Conservation (phyloP, 2,113 vertebrate species). For the Barbus barbus region DNA sequence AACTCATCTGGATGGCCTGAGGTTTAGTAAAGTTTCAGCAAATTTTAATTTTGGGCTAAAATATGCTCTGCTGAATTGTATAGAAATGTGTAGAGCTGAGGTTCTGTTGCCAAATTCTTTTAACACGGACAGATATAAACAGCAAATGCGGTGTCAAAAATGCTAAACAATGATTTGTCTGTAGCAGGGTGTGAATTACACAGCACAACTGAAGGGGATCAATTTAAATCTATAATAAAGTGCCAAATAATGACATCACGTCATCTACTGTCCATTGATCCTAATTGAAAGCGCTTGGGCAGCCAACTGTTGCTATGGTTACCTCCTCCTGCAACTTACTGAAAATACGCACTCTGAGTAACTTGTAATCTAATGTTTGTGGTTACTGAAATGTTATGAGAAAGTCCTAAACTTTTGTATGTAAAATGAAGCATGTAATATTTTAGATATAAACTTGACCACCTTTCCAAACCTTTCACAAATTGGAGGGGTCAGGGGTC, state of each 20-base stretch:
- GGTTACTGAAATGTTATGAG: not conserved
- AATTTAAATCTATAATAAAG: not conserved
- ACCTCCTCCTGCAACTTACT: not conserved
- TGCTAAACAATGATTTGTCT: not conserved
- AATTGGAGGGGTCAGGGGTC: not conserved
- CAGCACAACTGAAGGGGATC: not conserved
- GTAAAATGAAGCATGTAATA: not conserved
- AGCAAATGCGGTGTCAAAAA: not conserved
- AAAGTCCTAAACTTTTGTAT: not conserved
- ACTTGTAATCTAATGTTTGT: slow-evolving; percentile 8
- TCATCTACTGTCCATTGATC: not conserved
- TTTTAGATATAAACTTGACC: not conserved
- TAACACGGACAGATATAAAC: no score
- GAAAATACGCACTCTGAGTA: not conserved
- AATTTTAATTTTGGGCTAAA: not conserved
- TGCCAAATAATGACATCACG: not conserved
- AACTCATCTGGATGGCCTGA: not conserved
- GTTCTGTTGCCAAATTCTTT: not conserved
- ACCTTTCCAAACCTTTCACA: not conserved
- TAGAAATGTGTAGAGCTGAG: not conserved
- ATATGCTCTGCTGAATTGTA: not conserved
- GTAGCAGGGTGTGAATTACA: no score
- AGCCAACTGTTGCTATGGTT: slow-evolving; percentile 17
- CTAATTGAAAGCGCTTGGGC: not conserved
- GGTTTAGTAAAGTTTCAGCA: not conserved